Conservation (phyloP, 1,140 invertebrate species). For the Drosophila gunungcola region DNA sequence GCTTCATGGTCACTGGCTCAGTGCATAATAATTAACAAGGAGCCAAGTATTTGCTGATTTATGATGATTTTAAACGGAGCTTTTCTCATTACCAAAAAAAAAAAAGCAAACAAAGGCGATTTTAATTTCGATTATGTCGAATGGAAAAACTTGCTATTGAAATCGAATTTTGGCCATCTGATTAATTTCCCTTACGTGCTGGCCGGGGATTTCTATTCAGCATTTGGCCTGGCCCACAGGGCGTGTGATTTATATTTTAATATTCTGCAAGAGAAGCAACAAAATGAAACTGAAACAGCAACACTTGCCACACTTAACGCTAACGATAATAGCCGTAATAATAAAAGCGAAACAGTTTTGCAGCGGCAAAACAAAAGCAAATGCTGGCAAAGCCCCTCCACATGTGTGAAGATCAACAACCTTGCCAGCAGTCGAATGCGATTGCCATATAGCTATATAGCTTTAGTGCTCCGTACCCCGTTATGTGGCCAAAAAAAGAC, state of each 20-base stretch:
- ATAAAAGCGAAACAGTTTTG: slow-evolving; percentile 46
- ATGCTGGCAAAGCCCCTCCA: slow-evolving; percentile 42
- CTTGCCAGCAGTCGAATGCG: slow-evolving; percentile 62
- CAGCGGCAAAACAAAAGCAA: slow-evolving; percentile 14
- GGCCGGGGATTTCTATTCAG: slow-evolving; percentile 3
- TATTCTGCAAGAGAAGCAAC: slow-evolving; percentile 36
- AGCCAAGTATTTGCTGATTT: slow-evolving; percentile 50
- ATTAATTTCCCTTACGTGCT: slow-evolving; percentile 29
- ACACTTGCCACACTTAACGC: slow-evolving; percentile 56
- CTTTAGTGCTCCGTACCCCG: slow-evolving; percentile 41
- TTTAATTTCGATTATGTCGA: slow-evolving; percentile 20
- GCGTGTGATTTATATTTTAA: slow-evolving; percentile 55
- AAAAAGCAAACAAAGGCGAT: background rate
- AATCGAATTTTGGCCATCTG: background rate
- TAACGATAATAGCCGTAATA: slow-evolving; percentile 45
- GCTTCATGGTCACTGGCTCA: slow-evolving; percentile 77
- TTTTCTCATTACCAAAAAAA: background rate
- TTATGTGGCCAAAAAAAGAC: slow-evolving; percentile 62
- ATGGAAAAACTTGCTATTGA: slow-evolving; percentile 9
- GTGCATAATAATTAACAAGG: slow-evolving; percentile 75
- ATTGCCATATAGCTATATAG: slow-evolving; percentile 19
- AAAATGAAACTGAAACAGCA: slow-evolving; percentile 29
- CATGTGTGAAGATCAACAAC: slow-evolving; percentile 78
- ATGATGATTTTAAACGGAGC: slow-evolving; percentile 58
- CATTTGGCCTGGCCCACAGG: slow-evolving; percentile 15